Evolutionary conservation across 2,888 invertebrate species (phyloP), one percentile per base, ranked within the genome.

Genomic region (Zootermopsis nevadensis): DNA sequence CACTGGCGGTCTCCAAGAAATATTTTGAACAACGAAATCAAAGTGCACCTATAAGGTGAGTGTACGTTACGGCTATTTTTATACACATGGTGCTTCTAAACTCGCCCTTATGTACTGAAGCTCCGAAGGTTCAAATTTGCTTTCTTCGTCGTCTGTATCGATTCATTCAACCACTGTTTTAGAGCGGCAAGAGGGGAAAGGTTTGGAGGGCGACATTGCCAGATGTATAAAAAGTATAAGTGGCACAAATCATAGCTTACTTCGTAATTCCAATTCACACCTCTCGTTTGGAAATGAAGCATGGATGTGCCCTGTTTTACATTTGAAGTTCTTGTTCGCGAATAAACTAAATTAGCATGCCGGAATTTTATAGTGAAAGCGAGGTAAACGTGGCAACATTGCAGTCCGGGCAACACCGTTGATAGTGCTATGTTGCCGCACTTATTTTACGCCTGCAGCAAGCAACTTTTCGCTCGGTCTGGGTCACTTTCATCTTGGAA

Each of bases 61-160:
- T 38, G 66, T 60, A 60, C 79, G 66, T 79, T 38, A 15, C 35
- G 79, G n/a, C 38, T 66, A 79, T 35, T 35, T 35, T 60, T 66
- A 38, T 55, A 66, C 66, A 60, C 60, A 38, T 79, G 2, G 33
- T 33, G 60, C 31, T 35, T 15, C 60, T 60, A 79, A 60, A 60
- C 79, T 79, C 79, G 66, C 79, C 79, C 66, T 79, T 79, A 79
- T 10, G 79, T 42, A 35, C n/a, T 4, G 22, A 7, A 33, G 66
- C 19, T 35, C n/a, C 12, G 30, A 84, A 66, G 84, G 84, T 84
- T 84, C 79, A 80, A 67, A 82, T 82, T 84, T 77, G 84, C 66
- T 60, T 84, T 77, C 80, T 77, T 66, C 81, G 79, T 69, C 72
- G 74, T 79, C 69, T n/a, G 84, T 84, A 83, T 83, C 83, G 84